Percentiles rank a stretch among this genome's conserved stretches.
Conservation (phyloP, 1,140 invertebrate genomes). For the Acyrthosiphon pisum region DNA sequence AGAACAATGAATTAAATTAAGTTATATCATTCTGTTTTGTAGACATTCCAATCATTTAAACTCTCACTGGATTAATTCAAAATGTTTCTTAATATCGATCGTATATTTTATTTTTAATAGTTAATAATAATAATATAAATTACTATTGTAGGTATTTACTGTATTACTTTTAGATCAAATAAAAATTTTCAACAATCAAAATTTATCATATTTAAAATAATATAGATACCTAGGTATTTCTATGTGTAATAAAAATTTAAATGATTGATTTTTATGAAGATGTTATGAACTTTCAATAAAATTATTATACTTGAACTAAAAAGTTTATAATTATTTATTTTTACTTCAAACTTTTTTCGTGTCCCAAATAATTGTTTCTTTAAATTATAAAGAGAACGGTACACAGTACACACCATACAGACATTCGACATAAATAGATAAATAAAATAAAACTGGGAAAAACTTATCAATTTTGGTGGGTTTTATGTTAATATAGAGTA, state of each 20-base stretch:
- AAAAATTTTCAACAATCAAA: neutral
- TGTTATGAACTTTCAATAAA: neutral
- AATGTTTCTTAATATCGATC: neutral
- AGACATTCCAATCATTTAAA: neutral
- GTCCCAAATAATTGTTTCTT: neutral
- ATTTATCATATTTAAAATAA: neutral
- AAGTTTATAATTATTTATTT: neutral
- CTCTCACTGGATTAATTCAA: neutral
- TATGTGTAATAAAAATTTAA: neutral
- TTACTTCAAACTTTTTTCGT: neutral
- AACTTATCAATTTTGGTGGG: neutral
- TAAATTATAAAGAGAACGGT: neutral
- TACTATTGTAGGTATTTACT: neutral
- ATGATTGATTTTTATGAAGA: neutral
- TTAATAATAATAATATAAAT: neutral
- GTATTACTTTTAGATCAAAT: neutral
- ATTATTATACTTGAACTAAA: neutral
- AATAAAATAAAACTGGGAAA: neutral
- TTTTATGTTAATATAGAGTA: too few species aligned
- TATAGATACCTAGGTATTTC: neutral
- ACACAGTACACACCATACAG: neutral
- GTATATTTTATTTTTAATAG: too few species aligned
- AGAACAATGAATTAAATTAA: neutral
- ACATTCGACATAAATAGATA: neutral
- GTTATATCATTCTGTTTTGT: neutral